Evolutionary conservation across 2,797 vertebrate genomes (phyloP).

Genomic region (Xyrichtys novacula): DNA sequence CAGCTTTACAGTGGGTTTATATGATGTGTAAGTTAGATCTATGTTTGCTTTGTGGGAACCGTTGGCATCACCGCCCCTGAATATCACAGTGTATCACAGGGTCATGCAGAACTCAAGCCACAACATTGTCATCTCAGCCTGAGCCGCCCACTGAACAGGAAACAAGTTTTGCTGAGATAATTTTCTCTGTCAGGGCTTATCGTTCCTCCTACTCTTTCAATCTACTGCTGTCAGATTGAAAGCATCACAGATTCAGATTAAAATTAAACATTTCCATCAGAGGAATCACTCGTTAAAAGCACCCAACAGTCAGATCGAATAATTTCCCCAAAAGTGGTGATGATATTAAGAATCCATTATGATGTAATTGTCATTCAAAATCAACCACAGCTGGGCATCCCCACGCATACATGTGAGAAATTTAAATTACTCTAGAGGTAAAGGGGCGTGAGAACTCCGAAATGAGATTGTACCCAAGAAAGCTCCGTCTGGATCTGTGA

Average conservation of each 20-base stretch:
- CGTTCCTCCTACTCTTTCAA: constrained; percentile 57
- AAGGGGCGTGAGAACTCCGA: constrained; percentile 70
- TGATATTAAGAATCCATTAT: neutral
- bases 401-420: constrained; percentile 43
- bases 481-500: constrained; percentile 26
- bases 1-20: neutral
- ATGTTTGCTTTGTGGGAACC: constrained; percentile 41
- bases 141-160: constrained; percentile 67
- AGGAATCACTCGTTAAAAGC: neutral
- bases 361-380: constrained; percentile 10
- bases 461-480: constrained; percentile 57
- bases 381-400: constrained; percentile 35
- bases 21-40: constrained; percentile 3
- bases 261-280: constrained; percentile 3
- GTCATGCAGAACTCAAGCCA: constrained; percentile 44
- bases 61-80: neutral
- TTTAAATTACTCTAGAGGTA: constrained; percentile 40
- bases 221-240: constrained; percentile 59
- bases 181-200: constrained; percentile 23
- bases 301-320: neutral
- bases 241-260: constrained; percentile 39
- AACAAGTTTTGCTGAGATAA: constrained; percentile 50
- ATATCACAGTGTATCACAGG: constrained; percentile 24
- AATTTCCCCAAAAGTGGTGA: neutral
- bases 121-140: constrained; percentile 29